Evolutionary conservation across 2,113 vertebrate genomes (phyloP).

Genomic region (Aspidoscelis tigris): DNA sequence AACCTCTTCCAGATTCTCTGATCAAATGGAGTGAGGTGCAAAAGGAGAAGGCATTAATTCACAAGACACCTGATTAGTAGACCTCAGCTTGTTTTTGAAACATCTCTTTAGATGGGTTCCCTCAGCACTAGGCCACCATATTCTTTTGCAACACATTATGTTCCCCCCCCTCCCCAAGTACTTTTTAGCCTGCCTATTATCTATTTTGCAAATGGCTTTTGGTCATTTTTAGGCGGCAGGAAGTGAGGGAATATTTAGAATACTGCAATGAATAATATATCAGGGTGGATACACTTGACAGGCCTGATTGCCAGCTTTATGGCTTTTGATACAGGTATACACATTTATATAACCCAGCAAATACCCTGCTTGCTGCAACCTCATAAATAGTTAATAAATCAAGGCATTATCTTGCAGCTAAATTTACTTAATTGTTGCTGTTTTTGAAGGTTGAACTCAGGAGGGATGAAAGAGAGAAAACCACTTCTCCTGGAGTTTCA

Average conservation of each 20-base stretch:
- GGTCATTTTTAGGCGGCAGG: constrained; percentile 69
- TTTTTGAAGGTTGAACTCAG: background rate
- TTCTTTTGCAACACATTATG: constrained; percentile 2
- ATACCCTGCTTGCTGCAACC: constrained; percentile 3
- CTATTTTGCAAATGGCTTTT: constrained; percentile 60
- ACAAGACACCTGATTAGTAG: background rate
- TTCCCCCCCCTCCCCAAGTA: background rate
- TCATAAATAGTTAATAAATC: constrained; percentile 25
- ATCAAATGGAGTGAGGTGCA: background rate
- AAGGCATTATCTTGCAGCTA: background rate
- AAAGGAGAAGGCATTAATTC: background rate
- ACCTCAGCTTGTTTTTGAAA: background rate
- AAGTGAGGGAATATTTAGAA: constrained; percentile 62
- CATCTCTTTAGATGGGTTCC: background rate
- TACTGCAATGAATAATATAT: constrained; percentile 77
- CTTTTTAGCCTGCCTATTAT: constrained; percentile 54
- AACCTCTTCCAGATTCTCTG: background rate
- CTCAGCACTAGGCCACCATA: constrained; percentile 4
- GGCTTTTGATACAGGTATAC: constrained; percentile 62
- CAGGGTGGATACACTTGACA: constrained; percentile 60
- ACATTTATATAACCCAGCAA: constrained; percentile 52
- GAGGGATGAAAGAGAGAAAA: background rate
- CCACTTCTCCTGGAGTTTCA: background rate
- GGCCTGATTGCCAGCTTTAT: constrained; percentile 50
- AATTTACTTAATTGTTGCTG: background rate